Percentiles rank a stretch among this genome's conserved stretches.
Evolutionary conservation across 2,888 invertebrate species (phyloP).

Genomic region (Drepana falcataria): DNA sequence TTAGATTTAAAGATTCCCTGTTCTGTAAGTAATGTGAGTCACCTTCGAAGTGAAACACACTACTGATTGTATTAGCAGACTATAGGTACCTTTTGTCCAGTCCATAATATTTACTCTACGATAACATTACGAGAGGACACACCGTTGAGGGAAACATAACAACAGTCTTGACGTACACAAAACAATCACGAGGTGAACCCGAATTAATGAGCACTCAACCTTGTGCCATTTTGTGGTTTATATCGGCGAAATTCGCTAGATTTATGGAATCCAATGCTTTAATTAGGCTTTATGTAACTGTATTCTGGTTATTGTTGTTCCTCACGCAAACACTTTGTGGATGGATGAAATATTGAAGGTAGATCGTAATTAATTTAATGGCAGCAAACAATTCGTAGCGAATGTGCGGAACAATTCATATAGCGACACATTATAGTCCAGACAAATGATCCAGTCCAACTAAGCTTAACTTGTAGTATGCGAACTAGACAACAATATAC

Average conservation of each 20-base stretch:
- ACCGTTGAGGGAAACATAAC: constrained; percentile 18
- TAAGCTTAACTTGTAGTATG: no score
- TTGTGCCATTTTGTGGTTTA: constrained; percentile 39
- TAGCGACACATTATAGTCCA: no score
- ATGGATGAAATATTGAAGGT: background rate
- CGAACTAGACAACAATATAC: no score
- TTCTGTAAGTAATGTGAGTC: no score
- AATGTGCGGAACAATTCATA: no score
- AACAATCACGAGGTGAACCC: constrained; percentile 44
- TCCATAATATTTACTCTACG: background rate
- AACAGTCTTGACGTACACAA: constrained; percentile 19
- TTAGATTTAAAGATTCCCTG: no score
- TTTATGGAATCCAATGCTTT: constrained; percentile 21
- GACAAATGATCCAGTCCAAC: no score
- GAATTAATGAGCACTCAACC: constrained; percentile 37
- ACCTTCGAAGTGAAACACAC: no score
- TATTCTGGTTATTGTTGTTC: constrained; percentile 13
- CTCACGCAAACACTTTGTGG: constrained; percentile 7
- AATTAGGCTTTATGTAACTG: constrained; percentile 16
- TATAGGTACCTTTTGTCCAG: background rate
- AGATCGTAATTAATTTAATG: background rate
- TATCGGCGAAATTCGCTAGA: constrained; percentile 14
- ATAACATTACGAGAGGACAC: background rate
- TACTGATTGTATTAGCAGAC: background rate
- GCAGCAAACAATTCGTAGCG: background rate